Evolutionary conservation across 2,113 vertebrate species (phyloP).

Genomic region (Megalops atlanticus): DNA sequence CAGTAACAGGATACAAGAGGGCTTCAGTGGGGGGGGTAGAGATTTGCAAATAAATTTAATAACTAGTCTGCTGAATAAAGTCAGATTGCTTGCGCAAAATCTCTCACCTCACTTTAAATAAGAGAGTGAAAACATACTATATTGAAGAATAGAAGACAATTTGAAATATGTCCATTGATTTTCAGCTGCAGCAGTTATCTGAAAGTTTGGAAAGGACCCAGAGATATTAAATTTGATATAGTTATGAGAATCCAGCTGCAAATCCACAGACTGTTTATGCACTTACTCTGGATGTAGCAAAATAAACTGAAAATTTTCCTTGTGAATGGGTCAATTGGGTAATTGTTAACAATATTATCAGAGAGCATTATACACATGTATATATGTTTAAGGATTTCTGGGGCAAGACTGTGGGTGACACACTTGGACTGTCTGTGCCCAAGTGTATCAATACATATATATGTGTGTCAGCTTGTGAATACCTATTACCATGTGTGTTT

Average conservation of each 20-base stretch:
- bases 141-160: neutral
- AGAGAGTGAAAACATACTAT: neutral
- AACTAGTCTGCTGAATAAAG: constrained; percentile 66
- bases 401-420: too few species aligned
- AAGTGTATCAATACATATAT: too few species aligned
- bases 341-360: neutral
- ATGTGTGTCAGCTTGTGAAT: too few species aligned
- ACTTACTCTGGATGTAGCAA: neutral
- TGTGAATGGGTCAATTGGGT: neutral
- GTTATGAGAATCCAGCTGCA: neutral
- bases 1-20: constrained; percentile 30
- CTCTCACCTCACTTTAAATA: constrained; percentile 58
- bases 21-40: constrained; percentile 46
- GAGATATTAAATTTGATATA: neutral
- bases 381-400: too few species aligned
- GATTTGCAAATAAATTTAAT: constrained; percentile 75
- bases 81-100: constrained; percentile 46
- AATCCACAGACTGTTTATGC: neutral
- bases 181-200: neutral
- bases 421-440: too few species aligned
- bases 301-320: neutral
- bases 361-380: too few species aligned
- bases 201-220: neutral
- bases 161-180: constrained; percentile 1
- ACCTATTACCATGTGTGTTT: too few species aligned